Evolutionary conservation across 2,888 invertebrate species (phyloP).

Genomic region (Leptopilina drosophilae): DNA sequence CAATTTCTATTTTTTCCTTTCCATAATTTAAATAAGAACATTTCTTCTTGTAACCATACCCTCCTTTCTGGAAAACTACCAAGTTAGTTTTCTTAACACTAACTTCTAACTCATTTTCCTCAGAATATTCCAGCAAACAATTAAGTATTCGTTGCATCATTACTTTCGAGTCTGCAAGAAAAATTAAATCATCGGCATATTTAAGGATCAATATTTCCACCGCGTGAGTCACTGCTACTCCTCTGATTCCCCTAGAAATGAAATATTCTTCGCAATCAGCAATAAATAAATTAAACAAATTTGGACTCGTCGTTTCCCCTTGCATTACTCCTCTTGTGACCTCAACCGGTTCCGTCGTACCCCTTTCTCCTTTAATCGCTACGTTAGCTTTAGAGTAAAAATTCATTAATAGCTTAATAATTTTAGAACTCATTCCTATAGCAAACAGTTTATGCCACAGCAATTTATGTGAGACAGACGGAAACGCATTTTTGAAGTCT

Average conservation of each 20-base stretch:
- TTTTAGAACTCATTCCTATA: background rate
- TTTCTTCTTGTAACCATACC: background rate
- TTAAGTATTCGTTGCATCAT: background rate
- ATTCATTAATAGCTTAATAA: background rate
- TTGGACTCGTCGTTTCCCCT: background rate
- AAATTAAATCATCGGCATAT: background rate
- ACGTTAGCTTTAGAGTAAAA: background rate
- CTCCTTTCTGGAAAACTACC: background rate
- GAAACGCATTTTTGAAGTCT: background rate
- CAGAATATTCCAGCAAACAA: background rate
- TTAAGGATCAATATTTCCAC: background rate
- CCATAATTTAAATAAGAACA: background rate
- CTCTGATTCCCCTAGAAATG: background rate
- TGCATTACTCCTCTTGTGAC: constrained; percentile 1
- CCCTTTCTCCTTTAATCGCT: background rate
- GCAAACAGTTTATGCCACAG: background rate
- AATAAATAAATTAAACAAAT: background rate
- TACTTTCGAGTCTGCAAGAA: background rate
- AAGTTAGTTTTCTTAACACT: background rate
- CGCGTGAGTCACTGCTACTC: background rate
- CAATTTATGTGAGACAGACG: background rate
- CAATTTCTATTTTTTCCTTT: background rate
- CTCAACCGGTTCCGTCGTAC: background rate
- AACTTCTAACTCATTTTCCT: background rate
- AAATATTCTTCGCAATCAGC: background rate